Evolutionary conservation across 2,113 vertebrate species (phyloP), one percentile per base, ranked within the genome.

Genomic region (Calonectris borealis): DNA sequence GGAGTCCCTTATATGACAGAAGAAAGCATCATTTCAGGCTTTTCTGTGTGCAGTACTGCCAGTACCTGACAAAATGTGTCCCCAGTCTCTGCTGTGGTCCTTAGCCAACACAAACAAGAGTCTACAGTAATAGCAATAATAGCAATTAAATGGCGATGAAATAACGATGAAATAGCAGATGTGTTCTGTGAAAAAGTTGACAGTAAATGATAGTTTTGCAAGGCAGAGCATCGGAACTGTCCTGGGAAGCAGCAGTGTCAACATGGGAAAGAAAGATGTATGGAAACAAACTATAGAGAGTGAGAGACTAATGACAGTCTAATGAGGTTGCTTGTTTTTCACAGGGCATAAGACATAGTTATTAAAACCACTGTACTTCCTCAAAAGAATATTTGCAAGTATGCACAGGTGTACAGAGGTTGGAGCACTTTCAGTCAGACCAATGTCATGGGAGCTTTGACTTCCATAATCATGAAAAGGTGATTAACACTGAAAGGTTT

Each of bases 311-410:
- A 94, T 91, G 89, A 20, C 44, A 57, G 32, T 26, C 19, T 94
- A 95, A 96, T 85, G 95, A 95, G 73, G 13, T 88, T 89, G 20
- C 44, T 40, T 91, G 29, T 51, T 94, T 94, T 86, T 79, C 65
- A 87, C 44, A 36, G 48, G 26, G 16, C 42, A 13, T 73, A 55
- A 70, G 38, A 81, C 26, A 21, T 34, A 20, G 51, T 73, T 81
- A 13, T 68, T 75, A 75, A 91, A 86, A 91, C 34, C 32, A n/a
- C 55, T 75, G 13, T 58, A 26, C 29, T 88, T 90, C 85, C 71
- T 95, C 34, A 13, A 42, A 92, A 73, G 61, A 62, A 5, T 77
- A 77, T 78, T 81, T 86, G n/a, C 51, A 81, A 55, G 31, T 55
- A 20, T 55, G 25, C 42, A 70, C 1, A 1, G 52, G 40, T 71